Conservation (phyloP, 2,113 vertebrate species). For the Eurypyga helias region DNA sequence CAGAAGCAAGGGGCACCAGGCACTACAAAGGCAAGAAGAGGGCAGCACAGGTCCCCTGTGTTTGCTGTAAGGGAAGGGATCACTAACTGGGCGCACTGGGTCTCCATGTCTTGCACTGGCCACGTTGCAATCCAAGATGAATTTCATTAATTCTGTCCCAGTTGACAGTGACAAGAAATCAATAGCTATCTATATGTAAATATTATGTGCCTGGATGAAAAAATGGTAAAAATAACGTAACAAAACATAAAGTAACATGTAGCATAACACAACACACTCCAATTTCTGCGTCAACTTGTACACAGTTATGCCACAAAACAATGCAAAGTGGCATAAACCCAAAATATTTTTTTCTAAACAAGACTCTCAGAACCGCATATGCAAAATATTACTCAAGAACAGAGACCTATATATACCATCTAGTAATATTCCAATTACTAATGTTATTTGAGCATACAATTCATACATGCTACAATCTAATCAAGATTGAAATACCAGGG, state of each 20-base stretch:
- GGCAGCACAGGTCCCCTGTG: not conserved
- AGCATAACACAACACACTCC: not conserved
- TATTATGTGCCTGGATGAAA: not conserved
- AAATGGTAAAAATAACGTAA: not conserved
- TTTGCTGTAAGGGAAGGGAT: not conserved
- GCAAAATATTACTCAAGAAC: not conserved
- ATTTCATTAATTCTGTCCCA: not conserved
- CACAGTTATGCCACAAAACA: not conserved
- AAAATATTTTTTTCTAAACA: not conserved
- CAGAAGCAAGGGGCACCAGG: not conserved
- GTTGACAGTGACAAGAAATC: not conserved
- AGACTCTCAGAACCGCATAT: not conserved
- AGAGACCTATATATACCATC: not conserved
- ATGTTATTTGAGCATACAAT: not conserved
- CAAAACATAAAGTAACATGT: not conserved
- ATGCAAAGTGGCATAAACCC: not conserved
- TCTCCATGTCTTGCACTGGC: not conserved
- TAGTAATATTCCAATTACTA: not conserved
- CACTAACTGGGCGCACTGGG: not conserved
- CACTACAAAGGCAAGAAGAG: accelerated
- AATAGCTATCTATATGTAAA: not conserved
- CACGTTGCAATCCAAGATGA: not conserved
- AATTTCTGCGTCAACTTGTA: not conserved
- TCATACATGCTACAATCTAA: not conserved
- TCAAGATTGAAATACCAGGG: not conserved